Evolutionary conservation across 2,113 vertebrate species (phyloP).

Genomic region (Clinocottus analis): DNA sequence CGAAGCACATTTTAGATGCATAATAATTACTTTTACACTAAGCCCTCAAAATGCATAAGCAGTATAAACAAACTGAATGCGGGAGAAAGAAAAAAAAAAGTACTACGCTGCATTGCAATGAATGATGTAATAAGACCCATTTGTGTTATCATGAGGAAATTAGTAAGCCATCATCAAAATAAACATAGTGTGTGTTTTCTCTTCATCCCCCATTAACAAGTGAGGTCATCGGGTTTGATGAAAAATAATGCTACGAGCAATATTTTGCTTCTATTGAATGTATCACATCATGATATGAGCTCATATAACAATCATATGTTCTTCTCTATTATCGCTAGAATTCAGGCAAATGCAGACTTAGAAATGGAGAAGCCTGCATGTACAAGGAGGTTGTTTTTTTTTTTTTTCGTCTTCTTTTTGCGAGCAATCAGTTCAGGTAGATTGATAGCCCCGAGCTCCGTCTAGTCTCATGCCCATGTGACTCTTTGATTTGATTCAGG

Average conservation of each 20-base stretch:
- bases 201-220: not conserved
- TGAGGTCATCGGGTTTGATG: not conserved
- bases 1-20: slow-evolving; percentile 22
- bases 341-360: slow-evolving; percentile 29
- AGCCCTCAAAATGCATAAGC: not conserved
- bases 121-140: not conserved
- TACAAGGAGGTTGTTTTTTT: slow-evolving; percentile 10
- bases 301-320: not conserved
- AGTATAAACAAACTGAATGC: not conserved
- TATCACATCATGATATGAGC: not conserved
- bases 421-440: slow-evolving; percentile 63
- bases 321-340: slow-evolving; percentile 11
- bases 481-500: slow-evolving; percentile 74
- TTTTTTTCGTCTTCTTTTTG: not conserved
- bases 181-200: not conserved
- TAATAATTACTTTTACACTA: slow-evolving; percentile 13
- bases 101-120: not conserved
- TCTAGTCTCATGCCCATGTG: slow-evolving; percentile 56
- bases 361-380: slow-evolving; percentile 27
- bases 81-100: too few species aligned
- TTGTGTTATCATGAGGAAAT: not conserved
- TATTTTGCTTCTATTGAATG: too few species aligned
- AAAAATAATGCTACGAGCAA: not conserved
- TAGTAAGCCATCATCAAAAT: not conserved
- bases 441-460: slow-evolving; percentile 61